Evolutionary conservation across 1,140 invertebrate genomes (phyloP).

Genomic region (Carcinoscorpius rotundicauda): DNA sequence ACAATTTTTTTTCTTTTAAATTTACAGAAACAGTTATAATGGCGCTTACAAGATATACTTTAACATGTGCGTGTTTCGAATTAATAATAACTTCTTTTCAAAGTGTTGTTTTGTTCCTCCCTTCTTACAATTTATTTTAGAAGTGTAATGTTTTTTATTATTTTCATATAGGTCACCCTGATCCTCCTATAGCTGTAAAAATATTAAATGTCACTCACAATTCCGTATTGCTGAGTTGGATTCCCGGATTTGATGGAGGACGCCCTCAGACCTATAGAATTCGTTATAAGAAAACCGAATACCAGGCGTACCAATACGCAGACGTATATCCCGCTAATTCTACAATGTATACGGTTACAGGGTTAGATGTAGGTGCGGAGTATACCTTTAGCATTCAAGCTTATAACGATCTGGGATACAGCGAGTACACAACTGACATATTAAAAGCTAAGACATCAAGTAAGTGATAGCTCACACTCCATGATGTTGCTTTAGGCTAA

Average conservation of each 20-base stretch:
- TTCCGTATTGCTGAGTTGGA: constrained; percentile 73
- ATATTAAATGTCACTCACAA: constrained; percentile 79
- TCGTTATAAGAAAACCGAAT: constrained; percentile 38
- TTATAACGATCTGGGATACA: constrained; percentile 70
- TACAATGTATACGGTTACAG: constrained; percentile 51
- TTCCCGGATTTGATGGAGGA: constrained; percentile 89
- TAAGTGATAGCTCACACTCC: no score
- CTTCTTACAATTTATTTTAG: no score
- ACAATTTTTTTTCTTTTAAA: no score
- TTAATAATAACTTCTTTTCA: no score
- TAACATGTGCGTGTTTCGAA: no score
- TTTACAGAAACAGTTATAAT: no score
- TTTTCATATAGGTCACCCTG: constrained; percentile 41
- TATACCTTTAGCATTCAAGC: constrained; percentile 83
- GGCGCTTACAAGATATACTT: no score
- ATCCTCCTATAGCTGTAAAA: constrained; percentile 58
- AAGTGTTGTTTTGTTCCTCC: no score
- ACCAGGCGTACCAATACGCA: no score
- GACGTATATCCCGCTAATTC: constrained; percentile 38
- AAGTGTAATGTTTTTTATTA: no score
- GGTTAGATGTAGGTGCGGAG: constrained; percentile 65
- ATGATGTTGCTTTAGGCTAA: no score
- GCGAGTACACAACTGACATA: constrained; percentile 57
- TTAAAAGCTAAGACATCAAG: no score
- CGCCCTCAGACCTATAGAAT: constrained; percentile 67